Percentiles rank a stretch among this genome's conserved stretches.
Evolutionary conservation across 2,888 invertebrate species (phyloP).

Genomic region (Cecidostiba fungosa): DNA sequence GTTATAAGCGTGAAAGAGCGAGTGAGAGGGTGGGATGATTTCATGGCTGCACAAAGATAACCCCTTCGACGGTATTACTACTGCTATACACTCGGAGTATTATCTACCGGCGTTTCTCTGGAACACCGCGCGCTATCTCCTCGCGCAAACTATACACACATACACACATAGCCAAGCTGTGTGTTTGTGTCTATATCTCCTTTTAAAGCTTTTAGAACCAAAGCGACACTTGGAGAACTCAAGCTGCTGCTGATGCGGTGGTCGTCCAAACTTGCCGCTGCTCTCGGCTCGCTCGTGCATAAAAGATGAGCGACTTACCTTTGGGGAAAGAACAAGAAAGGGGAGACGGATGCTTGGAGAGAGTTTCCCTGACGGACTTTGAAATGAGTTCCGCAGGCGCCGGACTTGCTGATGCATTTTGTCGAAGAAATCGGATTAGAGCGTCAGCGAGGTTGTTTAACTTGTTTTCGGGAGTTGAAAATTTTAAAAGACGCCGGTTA

Average conservation of each 20-base stretch:
- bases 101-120: constrained; percentile 65
- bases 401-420: not conserved
- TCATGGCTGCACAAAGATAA: constrained; percentile 54
- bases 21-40: constrained; percentile 41
- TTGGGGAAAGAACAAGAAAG: not conserved
- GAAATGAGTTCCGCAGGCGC: constrained; percentile 20
- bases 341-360: not conserved
- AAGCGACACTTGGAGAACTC: constrained; percentile 7
- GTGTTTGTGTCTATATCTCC: not conserved
- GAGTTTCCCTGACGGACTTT: constrained; percentile 12
- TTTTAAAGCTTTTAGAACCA: constrained; percentile 42
- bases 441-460: not conserved
- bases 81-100: constrained; percentile 64
- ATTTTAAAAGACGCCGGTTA: not conserved
- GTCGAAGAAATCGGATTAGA: constrained; percentile 17
- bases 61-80: constrained; percentile 63
- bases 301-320: constrained; percentile 50
- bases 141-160: not conserved
- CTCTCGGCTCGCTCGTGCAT: constrained; percentile 23
- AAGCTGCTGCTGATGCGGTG: not conserved
- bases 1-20: not conserved
- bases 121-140: constrained; percentile 39
- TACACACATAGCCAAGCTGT: not conserved
- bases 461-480: not conserved
- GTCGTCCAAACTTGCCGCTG: not conserved